Evolutionary conservation across 2,888 invertebrate genomes (phyloP).

Genomic region (Ectemnius lituratus): DNA sequence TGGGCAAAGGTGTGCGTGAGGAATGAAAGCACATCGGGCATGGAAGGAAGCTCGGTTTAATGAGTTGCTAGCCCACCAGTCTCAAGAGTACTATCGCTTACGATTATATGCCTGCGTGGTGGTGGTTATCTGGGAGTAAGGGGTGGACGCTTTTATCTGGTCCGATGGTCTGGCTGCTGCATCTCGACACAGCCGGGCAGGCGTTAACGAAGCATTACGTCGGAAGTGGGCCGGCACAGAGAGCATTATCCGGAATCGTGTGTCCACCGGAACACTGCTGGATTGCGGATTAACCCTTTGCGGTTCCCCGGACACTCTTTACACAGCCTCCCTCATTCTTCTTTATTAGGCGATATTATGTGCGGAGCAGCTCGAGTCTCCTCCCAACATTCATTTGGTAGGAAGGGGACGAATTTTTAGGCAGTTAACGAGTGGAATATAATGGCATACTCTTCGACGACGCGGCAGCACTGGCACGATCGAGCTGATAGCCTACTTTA

Average conservation of each 20-base stretch:
- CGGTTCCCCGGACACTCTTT: not conserved
- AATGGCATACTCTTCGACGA: no score
- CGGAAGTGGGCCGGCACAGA: slow-evolving; percentile 12
- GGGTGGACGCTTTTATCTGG: slow-evolving; percentile 3
- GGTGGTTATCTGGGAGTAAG: no score
- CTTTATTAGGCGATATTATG: not conserved
- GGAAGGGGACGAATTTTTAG: not conserved
- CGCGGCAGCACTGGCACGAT: slow-evolving; percentile 16
- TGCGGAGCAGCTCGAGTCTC: not conserved
- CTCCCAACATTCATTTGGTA: not conserved
- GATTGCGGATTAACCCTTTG: not conserved
- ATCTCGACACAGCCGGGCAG: not conserved
- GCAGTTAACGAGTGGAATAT: no score
- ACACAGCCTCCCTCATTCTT: not conserved
- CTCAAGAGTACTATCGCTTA: slow-evolving; percentile 28
- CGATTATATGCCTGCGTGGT: slow-evolving; percentile 32
- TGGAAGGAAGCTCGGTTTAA: not conserved
- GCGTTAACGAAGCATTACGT: slow-evolving; percentile 40
- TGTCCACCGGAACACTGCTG: slow-evolving; percentile 5
- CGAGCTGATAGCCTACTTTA: slow-evolving; percentile 47
- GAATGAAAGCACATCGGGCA: no score
- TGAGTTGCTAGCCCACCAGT: not conserved
- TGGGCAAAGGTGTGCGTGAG: not conserved
- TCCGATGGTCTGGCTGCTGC: no score
- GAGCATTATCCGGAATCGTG: slow-evolving; percentile 16